Conservation (phyloP, 2,113 vertebrate genomes). For the Edolisoma coerulescens region DNA sequence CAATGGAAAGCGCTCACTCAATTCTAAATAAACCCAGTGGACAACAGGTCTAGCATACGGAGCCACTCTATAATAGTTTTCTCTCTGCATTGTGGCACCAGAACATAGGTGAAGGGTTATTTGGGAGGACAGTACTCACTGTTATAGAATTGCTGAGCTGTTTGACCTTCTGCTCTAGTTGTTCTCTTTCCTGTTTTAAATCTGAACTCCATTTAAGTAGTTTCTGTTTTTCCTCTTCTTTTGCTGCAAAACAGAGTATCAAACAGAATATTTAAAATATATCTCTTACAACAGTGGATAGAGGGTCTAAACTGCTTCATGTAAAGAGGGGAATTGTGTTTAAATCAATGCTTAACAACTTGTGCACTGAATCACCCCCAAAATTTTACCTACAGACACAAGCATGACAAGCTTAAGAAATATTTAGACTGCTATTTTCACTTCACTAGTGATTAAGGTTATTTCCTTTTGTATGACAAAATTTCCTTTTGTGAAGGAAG, state of each 20-base stretch:
- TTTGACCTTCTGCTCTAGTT: conserved; percentile 95
- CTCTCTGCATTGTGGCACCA: not conserved
- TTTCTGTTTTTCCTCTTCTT: conserved; percentile 99
- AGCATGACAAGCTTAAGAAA: not conserved
- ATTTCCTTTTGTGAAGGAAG: conserved; percentile 10
- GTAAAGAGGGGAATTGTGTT: not conserved
- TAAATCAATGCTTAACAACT: not conserved
- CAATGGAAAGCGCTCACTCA: not conserved
- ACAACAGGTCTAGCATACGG: not conserved
- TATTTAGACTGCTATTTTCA: not conserved
- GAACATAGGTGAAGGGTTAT: not conserved
- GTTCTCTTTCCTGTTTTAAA: conserved; percentile 93
- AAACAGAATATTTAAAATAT: not conserved
- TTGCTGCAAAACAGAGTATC: conserved; percentile 75
- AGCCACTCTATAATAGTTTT: not conserved
- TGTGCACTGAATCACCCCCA: not conserved
- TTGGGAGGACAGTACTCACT: conserved; percentile 71
- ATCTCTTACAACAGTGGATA: not conserved
- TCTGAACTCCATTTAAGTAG: conserved; percentile 97
- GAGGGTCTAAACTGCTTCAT: not conserved
- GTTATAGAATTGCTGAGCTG: conserved; percentile 96
- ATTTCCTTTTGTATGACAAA: not conserved
- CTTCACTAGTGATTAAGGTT: not conserved
- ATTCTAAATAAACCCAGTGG: not conserved
- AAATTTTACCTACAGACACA: not conserved